Evolutionary conservation across 2,888 invertebrate genomes (phyloP), one percentile per base, ranked within the genome.

Genomic region (Netelia fuscicornis): DNA sequence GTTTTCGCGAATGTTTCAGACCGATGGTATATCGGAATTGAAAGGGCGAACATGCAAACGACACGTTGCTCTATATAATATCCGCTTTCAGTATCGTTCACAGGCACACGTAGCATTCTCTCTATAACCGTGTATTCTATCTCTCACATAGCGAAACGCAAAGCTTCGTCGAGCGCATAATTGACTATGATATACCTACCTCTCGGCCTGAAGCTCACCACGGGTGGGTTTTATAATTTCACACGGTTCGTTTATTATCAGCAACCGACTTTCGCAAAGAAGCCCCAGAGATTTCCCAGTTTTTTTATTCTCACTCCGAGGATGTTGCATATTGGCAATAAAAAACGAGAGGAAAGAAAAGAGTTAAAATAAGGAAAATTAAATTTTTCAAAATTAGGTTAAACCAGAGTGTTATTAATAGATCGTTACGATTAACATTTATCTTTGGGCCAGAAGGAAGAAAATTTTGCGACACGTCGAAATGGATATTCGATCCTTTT

Each of bases 111-210:
- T 60, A 13, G 52, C 17, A 64, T 30, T 52, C 37, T 25, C 52
- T 65, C 64, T 48, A 70, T 62, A 68, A 30, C 48, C 65, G 58
- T 75, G 65, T 77, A 65, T 58, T 52, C 60, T 44, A 62, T 71
- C 48, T 37, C 62, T 30, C 37, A 11, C 37, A 20, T n/a, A 64
- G 68, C 65, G 48, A 58, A 74, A 79, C 75, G 78, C 58, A 42
- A 25, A 71, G 84, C 81, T 85, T 79, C 65, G 30, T 44, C 76
- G 72, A 80, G 82, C 83, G 72, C 76, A 72, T 83, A 85, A 85
- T 83, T 83, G 83, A 79, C 65, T 75, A 65, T 62, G 54, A 80
- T 85, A 83, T 82, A 78, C 30, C 30, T 30, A 17, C 17, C 17
- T 17, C 30, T 64, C 48, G 67, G 54, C 52, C 56, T 30, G n/a